phyloP scores from a whole-genome alignment of 2,888 invertebrate species.

The Caenorhabditis sp. region DNA sequence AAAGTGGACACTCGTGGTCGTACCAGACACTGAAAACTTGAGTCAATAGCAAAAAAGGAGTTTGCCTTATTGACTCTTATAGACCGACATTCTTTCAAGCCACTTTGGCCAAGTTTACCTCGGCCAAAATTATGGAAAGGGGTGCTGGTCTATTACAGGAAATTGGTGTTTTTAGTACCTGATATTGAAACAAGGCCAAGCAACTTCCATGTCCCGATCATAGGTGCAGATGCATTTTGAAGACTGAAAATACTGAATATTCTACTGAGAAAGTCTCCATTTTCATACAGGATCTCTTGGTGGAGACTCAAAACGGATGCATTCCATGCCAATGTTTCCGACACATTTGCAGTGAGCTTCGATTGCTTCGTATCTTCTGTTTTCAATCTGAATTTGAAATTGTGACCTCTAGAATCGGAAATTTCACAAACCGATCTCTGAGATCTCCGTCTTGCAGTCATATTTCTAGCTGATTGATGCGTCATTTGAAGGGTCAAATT shows the following conservation, averaged over 20 bases:
- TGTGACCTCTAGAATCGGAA: neutral
- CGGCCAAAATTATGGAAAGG: too few relatives aligned
- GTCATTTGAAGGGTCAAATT: conserved; percentile 37
- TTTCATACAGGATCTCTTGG: conserved; percentile 69
- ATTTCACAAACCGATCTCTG: conserved; percentile 37
- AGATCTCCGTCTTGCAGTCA: conserved; percentile 61
- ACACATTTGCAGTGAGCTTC: conserved; percentile 78
- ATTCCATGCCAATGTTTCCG: conserved; percentile 77
- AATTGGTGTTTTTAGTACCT: too few relatives aligned
- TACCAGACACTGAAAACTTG: conserved; percentile 72
- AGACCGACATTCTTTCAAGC: too few relatives aligned
- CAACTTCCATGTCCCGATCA: conserved; percentile 70
- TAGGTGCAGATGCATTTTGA: conserved; percentile 77
- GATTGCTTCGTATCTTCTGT: conserved; percentile 72
- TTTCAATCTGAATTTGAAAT: conserved; percentile 47
- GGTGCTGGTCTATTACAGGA: neutral
- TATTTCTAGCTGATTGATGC: conserved; percentile 12
- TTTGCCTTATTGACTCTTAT: too few relatives aligned
- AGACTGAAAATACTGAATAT: conserved; percentile 55
- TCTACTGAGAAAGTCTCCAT: neutral
- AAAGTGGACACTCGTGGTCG: conserved; percentile 74
- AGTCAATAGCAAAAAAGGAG: too few relatives aligned
- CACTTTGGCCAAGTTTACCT: too few relatives aligned
- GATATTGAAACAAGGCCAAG: conserved; percentile 77
- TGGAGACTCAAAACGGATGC: conserved; percentile 76